These are phyloP conservation scores for Tenebrosternarchus preto DNA, from an alignment of 2,113 vertebrate species.

Conservation along the genomic window DNA sequence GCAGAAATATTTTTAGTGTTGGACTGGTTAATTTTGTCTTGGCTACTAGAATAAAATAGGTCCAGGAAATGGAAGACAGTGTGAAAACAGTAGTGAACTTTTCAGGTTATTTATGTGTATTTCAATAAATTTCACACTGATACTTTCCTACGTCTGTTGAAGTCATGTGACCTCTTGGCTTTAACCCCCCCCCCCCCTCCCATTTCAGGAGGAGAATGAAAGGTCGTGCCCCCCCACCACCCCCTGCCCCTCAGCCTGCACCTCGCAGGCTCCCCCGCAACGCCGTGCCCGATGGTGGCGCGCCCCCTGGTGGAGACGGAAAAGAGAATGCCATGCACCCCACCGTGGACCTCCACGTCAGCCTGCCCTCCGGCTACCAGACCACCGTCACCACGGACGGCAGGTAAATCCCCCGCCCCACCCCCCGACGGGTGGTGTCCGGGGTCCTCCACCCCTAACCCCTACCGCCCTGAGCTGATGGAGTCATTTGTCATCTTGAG, in stretches of 20 bases:
- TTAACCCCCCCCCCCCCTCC: not conserved
- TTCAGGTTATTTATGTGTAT: too few relatives aligned
- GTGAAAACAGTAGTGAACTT: too few relatives aligned
- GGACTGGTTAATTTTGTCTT: too few relatives aligned
- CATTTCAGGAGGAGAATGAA: conserved; percentile 84
- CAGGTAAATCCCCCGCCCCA: too few relatives aligned
- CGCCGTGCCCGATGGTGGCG: conserved; percentile 66
- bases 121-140: too few relatives aligned
- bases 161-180: not conserved
- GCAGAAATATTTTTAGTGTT: too few relatives aligned
- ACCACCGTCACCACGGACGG: conserved; percentile 76
- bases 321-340: conserved; percentile 79
- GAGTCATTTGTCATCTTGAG: not conserved
- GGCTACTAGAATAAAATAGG: too few relatives aligned
- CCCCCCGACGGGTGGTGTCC: conserved; percentile 36
- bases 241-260: conserved; percentile 73
- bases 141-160: too few relatives aligned
- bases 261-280: conserved; percentile 69
- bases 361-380: conserved; percentile 79
- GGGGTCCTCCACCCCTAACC: conserved; percentile 12
- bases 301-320: conserved; percentile 66
- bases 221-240: conserved; percentile 82
- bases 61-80: too few relatives aligned
- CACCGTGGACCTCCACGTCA: conserved; percentile 74
- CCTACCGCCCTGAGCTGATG: too few relatives aligned